These are phyloP conservation scores for Lottia gigantea DNA, from an alignment of 2,888 invertebrate species.

Conservation along the genomic window DNA sequence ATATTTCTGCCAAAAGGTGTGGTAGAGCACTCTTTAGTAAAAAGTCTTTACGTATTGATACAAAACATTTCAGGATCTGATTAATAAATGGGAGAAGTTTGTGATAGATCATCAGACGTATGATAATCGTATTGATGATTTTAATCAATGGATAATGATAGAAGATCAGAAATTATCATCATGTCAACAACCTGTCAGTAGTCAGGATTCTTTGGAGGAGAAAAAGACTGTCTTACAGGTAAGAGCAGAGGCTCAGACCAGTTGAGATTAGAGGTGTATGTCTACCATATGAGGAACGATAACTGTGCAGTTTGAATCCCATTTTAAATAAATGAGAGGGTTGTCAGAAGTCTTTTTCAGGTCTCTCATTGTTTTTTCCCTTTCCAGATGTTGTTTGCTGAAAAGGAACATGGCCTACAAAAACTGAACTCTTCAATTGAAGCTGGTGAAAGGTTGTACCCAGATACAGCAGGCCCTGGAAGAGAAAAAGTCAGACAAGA, in stretches of 20 bases:
- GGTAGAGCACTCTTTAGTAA: not conserved
- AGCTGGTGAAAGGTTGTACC: conserved; percentile 86
- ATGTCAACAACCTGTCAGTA: conserved; percentile 84
- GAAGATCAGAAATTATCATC: conserved; percentile 86
- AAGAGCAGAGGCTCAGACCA: not conserved
- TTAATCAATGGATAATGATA: conserved; percentile 91
- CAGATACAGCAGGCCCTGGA: conserved; percentile 87
- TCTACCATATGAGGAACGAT: too few relatives aligned
- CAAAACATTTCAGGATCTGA: conserved; percentile 75
- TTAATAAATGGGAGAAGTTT: conserved; percentile 91
- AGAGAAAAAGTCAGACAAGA: conserved; percentile 86
- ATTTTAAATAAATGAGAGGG: too few relatives aligned
- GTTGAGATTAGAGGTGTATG: too few relatives aligned
- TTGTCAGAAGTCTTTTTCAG: too few relatives aligned
- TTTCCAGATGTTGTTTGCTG: conserved; percentile 81
- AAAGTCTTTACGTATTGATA: not conserved
- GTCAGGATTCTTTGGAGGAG: conserved; percentile 84
- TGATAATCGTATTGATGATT: conserved; percentile 89
- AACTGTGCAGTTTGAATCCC: too few relatives aligned
- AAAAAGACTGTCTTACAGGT: conserved; percentile 75
- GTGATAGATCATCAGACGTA: conserved; percentile 93
- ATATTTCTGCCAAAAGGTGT: not conserved
- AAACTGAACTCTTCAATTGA: conserved; percentile 87
- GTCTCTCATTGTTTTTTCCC: not conserved
- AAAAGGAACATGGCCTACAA: conserved; percentile 80